Evolutionary conservation across 1,140 invertebrate genomes (phyloP).

Genomic region (Brachionus rotundiformis): DNA sequence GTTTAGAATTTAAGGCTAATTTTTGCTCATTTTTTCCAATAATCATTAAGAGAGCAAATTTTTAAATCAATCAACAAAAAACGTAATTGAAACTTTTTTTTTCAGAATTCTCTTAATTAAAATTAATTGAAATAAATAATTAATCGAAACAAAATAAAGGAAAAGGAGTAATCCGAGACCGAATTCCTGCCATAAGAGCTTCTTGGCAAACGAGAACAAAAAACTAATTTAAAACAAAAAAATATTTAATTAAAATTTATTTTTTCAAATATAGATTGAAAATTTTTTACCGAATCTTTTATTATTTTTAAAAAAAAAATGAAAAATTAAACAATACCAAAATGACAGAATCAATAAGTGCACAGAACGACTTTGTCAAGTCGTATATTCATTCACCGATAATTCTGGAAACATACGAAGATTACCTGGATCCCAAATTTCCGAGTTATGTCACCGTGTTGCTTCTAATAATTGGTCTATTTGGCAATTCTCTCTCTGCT

Average conservation of each 20-base stretch:
- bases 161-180: background rate
- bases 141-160: background rate
- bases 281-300: too few species aligned
- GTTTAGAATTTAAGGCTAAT: too few species aligned
- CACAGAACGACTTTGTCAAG: background rate
- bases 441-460: background rate
- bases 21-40: too few species aligned
- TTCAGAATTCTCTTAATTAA: background rate
- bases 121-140: background rate
- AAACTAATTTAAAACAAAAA: background rate
- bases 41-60: too few species aligned
- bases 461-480: conserved; percentile 24
- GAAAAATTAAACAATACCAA: background rate
- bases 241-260: background rate
- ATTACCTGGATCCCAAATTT: conserved; percentile 29
- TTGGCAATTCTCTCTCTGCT: conserved; percentile 40
- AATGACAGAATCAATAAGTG: background rate
- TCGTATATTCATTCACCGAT: background rate
- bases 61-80: too few species aligned
- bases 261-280: background rate
- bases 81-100: background rate
- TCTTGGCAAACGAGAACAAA: background rate
- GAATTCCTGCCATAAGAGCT: background rate
- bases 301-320: too few species aligned
- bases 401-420: conserved; percentile 5